Evolutionary conservation across 2,888 invertebrate genomes (phyloP).

Genomic region (Thumatha senex): DNA sequence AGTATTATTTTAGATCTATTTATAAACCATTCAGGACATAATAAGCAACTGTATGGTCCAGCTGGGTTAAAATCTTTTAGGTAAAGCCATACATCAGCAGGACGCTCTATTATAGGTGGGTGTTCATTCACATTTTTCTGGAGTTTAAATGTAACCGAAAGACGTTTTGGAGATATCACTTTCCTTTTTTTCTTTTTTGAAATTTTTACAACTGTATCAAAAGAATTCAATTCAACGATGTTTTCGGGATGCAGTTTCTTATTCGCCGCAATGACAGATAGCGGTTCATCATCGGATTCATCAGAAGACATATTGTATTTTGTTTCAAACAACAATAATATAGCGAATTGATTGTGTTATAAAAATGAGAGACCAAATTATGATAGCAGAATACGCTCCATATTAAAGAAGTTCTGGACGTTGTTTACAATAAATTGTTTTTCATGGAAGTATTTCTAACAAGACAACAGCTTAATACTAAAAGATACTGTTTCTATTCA

Average conservation of each 20-base stretch:
- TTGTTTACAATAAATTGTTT: too few species aligned
- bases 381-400: too few species aligned
- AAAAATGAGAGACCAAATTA: too few species aligned
- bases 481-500: too few species aligned
- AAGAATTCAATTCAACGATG: constrained; percentile 18
- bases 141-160: constrained; percentile 44
- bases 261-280: constrained; percentile 64
- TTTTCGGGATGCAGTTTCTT: constrained; percentile 53
- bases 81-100: constrained; percentile 76
- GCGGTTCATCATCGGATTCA: constrained; percentile 77
- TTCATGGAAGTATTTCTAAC: too few species aligned
- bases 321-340: too few species aligned
- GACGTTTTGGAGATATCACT: constrained; percentile 27
- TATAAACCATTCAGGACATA: constrained; percentile 77
- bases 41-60: constrained; percentile 74
- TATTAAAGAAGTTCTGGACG: too few species aligned
- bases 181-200: constrained; percentile 50
- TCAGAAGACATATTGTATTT: constrained; percentile 45
- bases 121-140: constrained; percentile 23
- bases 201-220: constrained; percentile 17
- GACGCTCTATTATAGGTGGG: constrained; percentile 59
- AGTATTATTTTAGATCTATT: constrained; percentile 72
- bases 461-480: too few species aligned
- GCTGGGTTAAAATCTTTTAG: constrained; percentile 72
- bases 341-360: too few species aligned